These are phyloP conservation scores for Lerista edwardsae DNA, from an alignment of 2,797 vertebrate genomes.

Conservation along the genomic window DNA sequence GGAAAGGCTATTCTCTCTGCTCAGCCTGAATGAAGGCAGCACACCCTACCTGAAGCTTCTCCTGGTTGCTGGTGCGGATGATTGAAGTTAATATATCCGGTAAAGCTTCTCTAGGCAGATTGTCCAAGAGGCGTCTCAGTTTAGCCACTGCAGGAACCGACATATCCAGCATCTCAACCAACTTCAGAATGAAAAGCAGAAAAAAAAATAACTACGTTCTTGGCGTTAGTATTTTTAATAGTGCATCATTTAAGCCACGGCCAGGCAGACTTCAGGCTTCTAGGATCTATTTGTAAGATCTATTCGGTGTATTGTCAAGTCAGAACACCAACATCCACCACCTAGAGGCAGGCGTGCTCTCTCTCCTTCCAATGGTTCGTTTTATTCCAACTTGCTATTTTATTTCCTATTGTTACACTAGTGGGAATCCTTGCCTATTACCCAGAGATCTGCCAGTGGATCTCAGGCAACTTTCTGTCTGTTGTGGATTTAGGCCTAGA, in stretches of 20 bases:
- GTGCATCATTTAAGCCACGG: too few species aligned
- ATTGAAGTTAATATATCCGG: conserved; percentile 94
- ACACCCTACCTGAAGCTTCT: conserved; percentile 91
- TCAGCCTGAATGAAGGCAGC: not conserved
- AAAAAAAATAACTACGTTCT: not conserved
- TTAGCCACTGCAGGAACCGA: conserved; percentile 95
- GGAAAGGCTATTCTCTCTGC: not conserved
- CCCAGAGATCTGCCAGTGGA: too few species aligned
- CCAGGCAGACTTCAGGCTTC: not conserved
- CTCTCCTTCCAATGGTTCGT: too few species aligned
- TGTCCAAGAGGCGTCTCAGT: conserved; percentile 90
- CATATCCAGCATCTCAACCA: conserved; percentile 95
- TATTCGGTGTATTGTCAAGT: too few species aligned
- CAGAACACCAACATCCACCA: not conserved
- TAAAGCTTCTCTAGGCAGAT: conserved; percentile 90
- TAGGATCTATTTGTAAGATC: too few species aligned
- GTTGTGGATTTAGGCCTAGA: not conserved
- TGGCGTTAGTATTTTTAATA: not conserved
- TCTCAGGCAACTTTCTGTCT: too few species aligned
- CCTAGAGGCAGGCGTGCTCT: too few species aligned
- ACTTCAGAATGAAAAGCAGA: conserved; percentile 69
- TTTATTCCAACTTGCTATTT: too few species aligned
- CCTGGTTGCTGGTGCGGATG: conserved; percentile 93
- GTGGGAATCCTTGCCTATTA: too few species aligned
- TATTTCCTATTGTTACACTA: too few species aligned